Conservation (phyloP, 2,888 invertebrate genomes). For the Therioaphis trifolii region DNA sequence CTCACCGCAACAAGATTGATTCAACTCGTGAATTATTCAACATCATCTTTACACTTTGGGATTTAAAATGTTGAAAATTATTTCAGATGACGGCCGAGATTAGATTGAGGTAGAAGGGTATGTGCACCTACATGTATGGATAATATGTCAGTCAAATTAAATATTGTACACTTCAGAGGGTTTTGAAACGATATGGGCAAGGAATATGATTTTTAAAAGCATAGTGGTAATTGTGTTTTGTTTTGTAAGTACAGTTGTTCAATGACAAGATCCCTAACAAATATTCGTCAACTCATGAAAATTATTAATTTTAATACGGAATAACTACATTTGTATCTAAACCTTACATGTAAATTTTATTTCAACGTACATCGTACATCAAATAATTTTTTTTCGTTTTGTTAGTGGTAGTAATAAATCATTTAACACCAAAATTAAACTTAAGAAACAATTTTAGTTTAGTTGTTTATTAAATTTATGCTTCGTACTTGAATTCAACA, state of each 20-base stretch:
- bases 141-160: conserved; percentile 45
- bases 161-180: conserved; percentile 5
- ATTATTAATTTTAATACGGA: too few species aligned
- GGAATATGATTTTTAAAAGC: background rate
- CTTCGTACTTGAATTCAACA: too few species aligned
- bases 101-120: conserved; percentile 22
- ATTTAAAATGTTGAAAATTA: conserved; percentile 50
- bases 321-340: too few species aligned
- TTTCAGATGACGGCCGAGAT: conserved; percentile 45
- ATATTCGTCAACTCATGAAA: background rate
- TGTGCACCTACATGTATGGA: conserved; percentile 8
- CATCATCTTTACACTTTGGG: conserved; percentile 34
- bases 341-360: too few species aligned
- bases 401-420: too few species aligned
- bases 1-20: conserved; percentile 41
- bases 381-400: too few species aligned
- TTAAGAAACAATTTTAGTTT: too few species aligned
- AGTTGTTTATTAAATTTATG: too few species aligned
- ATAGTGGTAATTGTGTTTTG: conserved; percentile 2
- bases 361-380: too few species aligned
- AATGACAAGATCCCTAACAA: too few species aligned
- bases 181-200: conserved; percentile 8
- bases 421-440: too few species aligned
- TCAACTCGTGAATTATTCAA: conserved; percentile 61
- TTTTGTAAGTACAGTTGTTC: background rate